Conservation (phyloP, 30 jellyfish, hydroid and myxozoan genomes). For the Hydractinia symbiolongicarpus region DNA sequence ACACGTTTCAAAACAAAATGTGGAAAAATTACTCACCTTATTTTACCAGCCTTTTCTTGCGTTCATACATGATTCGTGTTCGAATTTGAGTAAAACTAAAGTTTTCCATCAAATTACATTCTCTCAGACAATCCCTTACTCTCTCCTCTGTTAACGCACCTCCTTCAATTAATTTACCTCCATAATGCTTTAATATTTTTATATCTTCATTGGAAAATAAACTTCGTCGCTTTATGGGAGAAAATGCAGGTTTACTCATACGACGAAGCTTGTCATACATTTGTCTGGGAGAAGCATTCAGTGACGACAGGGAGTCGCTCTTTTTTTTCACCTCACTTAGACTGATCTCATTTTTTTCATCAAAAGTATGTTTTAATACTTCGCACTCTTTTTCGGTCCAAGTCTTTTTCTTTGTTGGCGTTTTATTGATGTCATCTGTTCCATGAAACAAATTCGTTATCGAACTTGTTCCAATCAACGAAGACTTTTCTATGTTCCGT, state of each 20-base stretch:
- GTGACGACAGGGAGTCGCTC: neutral
- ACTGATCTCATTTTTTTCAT: neutral
- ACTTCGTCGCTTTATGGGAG: conserved; percentile 3
- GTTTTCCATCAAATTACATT: neutral
- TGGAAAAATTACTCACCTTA: too few species aligned
- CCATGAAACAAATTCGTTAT: neutral
- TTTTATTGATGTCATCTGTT: neutral
- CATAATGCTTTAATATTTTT: neutral
- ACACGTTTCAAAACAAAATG: too few species aligned
- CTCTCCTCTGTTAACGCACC: conserved; percentile 10
- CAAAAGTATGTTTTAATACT: neutral
- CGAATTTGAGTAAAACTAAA: conserved; percentile 13
- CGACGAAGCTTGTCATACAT: conserved; percentile 13
- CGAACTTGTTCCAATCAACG: neutral
- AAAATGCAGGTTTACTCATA: neutral
- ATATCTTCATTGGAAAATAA: neutral
- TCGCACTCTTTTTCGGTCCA: neutral
- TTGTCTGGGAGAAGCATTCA: conserved; percentile 20
- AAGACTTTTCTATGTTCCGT: neutral
- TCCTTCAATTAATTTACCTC: neutral
- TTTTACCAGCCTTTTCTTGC: neutral
- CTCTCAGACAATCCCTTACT: neutral
- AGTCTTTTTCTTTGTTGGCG: neutral
- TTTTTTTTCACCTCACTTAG: neutral
- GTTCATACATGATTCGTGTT: conserved; percentile 1